A percentile compares a stretch with the other conserved stretches of the same genome.
Conservation (phyloP, 2,113 vertebrate species). For the Bagarius yarrelli region DNA sequence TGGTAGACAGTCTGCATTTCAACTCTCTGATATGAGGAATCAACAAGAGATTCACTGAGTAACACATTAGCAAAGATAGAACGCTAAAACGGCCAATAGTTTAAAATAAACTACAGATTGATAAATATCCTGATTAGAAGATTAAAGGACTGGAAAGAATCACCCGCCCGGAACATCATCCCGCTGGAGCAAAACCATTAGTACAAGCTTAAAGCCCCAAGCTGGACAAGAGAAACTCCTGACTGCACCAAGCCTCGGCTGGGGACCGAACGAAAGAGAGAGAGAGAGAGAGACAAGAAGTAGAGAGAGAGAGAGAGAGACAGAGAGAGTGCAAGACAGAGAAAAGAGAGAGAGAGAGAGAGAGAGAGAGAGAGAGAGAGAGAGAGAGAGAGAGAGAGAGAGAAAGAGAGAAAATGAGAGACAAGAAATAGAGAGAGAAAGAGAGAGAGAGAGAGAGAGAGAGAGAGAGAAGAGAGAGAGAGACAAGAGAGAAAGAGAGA, state of each 20-base stretch:
- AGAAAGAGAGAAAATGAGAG: no score
- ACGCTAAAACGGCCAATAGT: neutral
- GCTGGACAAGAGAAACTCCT: neutral
- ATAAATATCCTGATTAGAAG: neutral
- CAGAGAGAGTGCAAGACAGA: no score
- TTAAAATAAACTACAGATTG: neutral
- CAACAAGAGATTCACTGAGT: neutral
- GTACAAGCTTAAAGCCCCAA: neutral
- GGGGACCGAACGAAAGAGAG: no score
- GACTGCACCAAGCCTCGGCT: neutral
- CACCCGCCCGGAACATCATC: neutral
- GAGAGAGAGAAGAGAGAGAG: no score
- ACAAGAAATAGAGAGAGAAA: no score
- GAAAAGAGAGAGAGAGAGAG: no score
- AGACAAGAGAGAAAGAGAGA: neutral
- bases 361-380: no score
- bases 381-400: no score
- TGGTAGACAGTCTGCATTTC: slow-evolving; percentile 64
- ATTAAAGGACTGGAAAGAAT: neutral
- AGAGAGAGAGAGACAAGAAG: no score
- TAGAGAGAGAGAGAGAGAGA: no score
- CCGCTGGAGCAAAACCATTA: neutral
- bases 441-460: no score
- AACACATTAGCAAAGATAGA: neutral
- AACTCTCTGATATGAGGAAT: slow-evolving; percentile 60